A percentile compares a stretch with the other conserved stretches of the same genome.
Evolutionary conservation across 2,113 vertebrate species (phyloP).

Genomic region (Sprattus sprattus): DNA sequence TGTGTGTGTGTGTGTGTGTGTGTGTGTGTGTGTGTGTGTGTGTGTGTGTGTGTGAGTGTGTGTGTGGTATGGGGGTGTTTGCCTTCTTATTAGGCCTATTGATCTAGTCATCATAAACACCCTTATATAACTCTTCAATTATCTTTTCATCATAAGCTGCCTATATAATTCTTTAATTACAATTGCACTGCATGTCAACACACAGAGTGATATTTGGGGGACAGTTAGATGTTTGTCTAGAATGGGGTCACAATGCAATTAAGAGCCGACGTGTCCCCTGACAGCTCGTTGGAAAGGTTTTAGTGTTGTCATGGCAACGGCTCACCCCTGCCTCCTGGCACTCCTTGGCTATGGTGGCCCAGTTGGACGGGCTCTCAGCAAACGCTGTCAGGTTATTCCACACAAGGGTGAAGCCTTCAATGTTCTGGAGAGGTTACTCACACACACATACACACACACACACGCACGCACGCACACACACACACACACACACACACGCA

Average conservation of each 20-base stretch:
- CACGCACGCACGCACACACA: neutral
- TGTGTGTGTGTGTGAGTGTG: too few relatives aligned
- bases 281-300: neutral
- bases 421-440: slow-evolving; percentile 14
- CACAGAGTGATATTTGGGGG: too few relatives aligned
- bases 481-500: neutral
- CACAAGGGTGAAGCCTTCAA: slow-evolving; percentile 31
- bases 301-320: slow-evolving; percentile 11
- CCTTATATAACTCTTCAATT: too few relatives aligned
- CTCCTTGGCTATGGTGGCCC: slow-evolving; percentile 26
- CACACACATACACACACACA: neutral
- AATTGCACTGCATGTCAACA: too few relatives aligned
- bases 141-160: too few relatives aligned
- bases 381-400: slow-evolving; percentile 36
- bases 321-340: slow-evolving; percentile 42
- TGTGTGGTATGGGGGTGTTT: too few relatives aligned
- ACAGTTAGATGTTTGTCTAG: neutral
- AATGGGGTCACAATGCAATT: neutral
- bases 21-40: too few relatives aligned
- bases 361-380: slow-evolving; percentile 34
- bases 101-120: too few relatives aligned
- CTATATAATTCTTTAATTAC: too few relatives aligned
- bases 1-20: too few relatives aligned
- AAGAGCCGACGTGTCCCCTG: neutral
- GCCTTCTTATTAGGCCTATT: too few relatives aligned